Evolutionary conservation across 2,888 invertebrate genomes (phyloP).

Genomic region (Platycheirus albimanus): DNA sequence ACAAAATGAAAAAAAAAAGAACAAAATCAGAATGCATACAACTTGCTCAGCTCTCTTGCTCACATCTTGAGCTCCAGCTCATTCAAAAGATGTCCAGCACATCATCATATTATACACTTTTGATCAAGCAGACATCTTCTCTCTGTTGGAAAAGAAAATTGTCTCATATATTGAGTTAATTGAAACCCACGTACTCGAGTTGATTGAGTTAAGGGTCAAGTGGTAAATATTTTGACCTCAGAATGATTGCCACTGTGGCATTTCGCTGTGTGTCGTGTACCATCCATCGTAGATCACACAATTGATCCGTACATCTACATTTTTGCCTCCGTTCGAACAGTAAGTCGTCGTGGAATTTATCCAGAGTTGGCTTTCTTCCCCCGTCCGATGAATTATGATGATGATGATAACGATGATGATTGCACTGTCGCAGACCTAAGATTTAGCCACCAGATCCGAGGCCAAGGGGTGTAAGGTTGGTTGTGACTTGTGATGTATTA

Average conservation of each 20-base stretch:
- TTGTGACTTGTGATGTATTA: conserved; percentile 55
- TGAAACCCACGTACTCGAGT: conserved; percentile 75
- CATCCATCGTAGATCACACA: conserved; percentile 69
- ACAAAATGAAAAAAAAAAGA: conserved; percentile 27
- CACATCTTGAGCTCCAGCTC: conserved; percentile 41
- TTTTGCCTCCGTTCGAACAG: conserved; percentile 56
- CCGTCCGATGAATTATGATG: too few species aligned
- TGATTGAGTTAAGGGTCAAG: conserved; percentile 76
- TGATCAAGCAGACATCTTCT: conserved; percentile 37
- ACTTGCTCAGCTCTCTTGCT: conserved; percentile 24
- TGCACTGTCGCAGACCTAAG: conserved; percentile 42
- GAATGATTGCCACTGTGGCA: conserved; percentile 75
- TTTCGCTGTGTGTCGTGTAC: conserved; percentile 69
- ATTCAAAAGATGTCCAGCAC: conserved; percentile 29
- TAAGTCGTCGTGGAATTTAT: conserved; percentile 47
- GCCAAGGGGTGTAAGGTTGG: conserved; percentile 33
- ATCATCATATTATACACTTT: background rate
- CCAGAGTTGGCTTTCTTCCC: conserved; percentile 32
- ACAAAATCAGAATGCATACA: conserved; percentile 55
- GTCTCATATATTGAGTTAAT: conserved; percentile 73
- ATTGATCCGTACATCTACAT: conserved; percentile 72
- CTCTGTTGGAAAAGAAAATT: conserved; percentile 52
- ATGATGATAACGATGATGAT: conserved; percentile 25
- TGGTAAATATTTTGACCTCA: conserved; percentile 76
- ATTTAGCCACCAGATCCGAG: conserved; percentile 50